Conservation (phyloP, 2,888 invertebrate genomes). For the Drosophila ustulata region DNA sequence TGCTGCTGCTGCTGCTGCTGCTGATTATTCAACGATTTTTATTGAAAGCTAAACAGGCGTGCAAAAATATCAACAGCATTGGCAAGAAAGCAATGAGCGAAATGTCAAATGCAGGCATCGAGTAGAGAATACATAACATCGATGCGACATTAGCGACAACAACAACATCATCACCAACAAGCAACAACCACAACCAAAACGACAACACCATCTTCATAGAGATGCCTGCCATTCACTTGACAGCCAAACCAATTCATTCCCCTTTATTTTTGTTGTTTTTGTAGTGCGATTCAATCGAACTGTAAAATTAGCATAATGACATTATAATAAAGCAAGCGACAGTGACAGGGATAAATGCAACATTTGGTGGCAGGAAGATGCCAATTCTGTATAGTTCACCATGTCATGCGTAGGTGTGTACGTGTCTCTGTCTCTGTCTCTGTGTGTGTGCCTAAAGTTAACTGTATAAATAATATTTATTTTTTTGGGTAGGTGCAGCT, state of each 20-base stretch:
- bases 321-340: conserved; percentile 76
- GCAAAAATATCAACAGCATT: conserved; percentile 55
- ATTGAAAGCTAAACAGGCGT: conserved; percentile 78
- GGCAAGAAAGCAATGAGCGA: conserved; percentile 76
- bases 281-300: conserved; percentile 59
- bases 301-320: conserved; percentile 78
- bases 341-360: conserved; percentile 48
- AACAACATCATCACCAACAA: conserved; percentile 28
- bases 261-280: conserved; percentile 31
- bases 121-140: conserved; percentile 68
- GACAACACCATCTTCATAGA: conserved; percentile 26
- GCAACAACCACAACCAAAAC: conserved; percentile 4
- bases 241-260: conserved; percentile 32
- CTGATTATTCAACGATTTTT: conserved; percentile 78
- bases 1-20: conserved; percentile 50
- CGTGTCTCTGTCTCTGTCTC: conserved; percentile 11
- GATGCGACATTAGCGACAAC: conserved; percentile 69
- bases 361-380: conserved; percentile 38
- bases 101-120: conserved; percentile 77
- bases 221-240: conserved; percentile 69
- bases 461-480: conserved; percentile 38
- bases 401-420: conserved; percentile 15
- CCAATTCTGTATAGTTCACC: conserved; percentile 27
- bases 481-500: conserved; percentile 47
- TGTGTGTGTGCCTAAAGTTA: conserved; percentile 15